Percentiles rank a stretch among this genome's conserved stretches.
phyloP scores from a whole-genome alignment of 2,888 invertebrate genomes.

The Lithosia quadra region DNA sequence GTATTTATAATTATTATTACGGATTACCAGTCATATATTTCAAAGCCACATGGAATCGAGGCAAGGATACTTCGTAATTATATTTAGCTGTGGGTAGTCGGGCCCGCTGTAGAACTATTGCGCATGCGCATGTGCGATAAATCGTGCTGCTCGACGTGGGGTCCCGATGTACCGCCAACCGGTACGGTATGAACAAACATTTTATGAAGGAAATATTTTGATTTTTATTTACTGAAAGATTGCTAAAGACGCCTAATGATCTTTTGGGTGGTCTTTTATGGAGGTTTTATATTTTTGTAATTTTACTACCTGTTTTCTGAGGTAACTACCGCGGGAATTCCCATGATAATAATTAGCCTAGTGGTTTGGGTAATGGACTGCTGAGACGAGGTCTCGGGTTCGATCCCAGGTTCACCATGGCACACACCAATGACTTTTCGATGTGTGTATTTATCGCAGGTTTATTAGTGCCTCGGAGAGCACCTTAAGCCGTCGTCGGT shows the following conservation, averaged over 20 bases:
- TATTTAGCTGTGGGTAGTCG: constrained; percentile 19
- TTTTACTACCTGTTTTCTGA: no score
- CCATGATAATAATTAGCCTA: no score
- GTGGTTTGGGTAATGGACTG: no score
- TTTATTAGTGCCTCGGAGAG: no score
- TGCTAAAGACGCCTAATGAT: background rate
- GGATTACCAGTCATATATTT: constrained; percentile 8
- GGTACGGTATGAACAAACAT: constrained; percentile 1
- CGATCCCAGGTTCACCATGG: no score
- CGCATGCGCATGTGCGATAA: constrained; percentile 31
- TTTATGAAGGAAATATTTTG: background rate
- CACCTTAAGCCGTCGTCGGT: no score
- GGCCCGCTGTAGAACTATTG: constrained; percentile 10
- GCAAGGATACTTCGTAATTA: constrained; percentile 18
- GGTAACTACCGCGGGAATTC: no score
- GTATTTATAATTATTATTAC: background rate
- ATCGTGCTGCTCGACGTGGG: constrained; percentile 43
- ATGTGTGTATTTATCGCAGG: no score
- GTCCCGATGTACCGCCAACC: constrained; percentile 23
- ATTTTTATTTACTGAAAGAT: background rate
- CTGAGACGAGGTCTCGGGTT: no score
- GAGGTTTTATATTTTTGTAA: no score
- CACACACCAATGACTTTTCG: no score
- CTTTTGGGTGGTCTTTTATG: background rate
- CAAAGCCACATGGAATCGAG: constrained; percentile 11